Conservation (phyloP, 2,888 invertebrate genomes). For the Frankliniella intonsa region DNA sequence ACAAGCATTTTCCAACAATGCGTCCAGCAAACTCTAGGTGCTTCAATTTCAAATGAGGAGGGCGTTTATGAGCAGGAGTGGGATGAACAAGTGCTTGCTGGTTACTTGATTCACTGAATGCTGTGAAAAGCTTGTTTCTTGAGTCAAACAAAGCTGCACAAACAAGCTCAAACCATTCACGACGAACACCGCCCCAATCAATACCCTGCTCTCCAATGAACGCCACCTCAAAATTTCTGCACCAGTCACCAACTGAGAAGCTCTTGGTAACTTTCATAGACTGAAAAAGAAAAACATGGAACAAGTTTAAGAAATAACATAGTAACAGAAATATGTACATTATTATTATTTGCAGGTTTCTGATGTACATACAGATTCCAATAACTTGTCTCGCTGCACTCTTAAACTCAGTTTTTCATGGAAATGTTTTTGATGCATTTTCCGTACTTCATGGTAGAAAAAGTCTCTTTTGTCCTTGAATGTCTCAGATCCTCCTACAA, state of each 20-base stretch:
- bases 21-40: slow-evolving; percentile 91
- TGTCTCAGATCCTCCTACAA: slow-evolving; percentile 77
- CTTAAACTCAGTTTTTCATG: slow-evolving; percentile 81
- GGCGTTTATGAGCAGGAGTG: slow-evolving; percentile 62
- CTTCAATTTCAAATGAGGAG: slow-evolving; percentile 72
- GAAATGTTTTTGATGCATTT: slow-evolving; percentile 79
- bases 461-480: slow-evolving; percentile 80
- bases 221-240: slow-evolving; percentile 85
- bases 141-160: slow-evolving; percentile 85
- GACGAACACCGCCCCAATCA: slow-evolving; percentile 88
- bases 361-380: slow-evolving; percentile 62
- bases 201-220: slow-evolving; percentile 94
- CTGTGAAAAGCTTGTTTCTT: slow-evolving; percentile 73
- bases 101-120: slow-evolving; percentile 66
- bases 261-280: slow-evolving; percentile 79
- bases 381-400: slow-evolving; percentile 71
- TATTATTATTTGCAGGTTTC: too few relatives aligned
- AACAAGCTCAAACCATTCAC: slow-evolving; percentile 92
- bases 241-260: slow-evolving; percentile 88
- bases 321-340: neutral
- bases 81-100: slow-evolving; percentile 77
- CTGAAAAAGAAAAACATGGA: slow-evolving; percentile 44
- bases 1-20: slow-evolving; percentile 90
- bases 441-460: slow-evolving; percentile 76
- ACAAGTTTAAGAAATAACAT: neutral